Conservation (phyloP, 2,113 vertebrate species). For the Grantiella picta region DNA sequence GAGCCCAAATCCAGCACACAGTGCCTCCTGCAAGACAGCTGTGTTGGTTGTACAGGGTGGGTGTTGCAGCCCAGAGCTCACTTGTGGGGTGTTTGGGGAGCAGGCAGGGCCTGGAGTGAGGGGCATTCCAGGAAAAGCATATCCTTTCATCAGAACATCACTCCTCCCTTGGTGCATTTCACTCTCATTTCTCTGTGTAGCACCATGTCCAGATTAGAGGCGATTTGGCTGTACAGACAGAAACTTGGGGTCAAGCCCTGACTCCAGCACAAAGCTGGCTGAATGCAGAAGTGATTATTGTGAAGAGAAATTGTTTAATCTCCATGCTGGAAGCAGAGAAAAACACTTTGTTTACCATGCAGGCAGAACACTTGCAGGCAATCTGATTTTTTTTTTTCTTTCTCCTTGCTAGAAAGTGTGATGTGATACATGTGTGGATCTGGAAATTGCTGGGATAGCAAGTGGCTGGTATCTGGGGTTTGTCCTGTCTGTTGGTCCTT, state of each 20-base stretch:
- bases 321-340: slow-evolving; percentile 18
- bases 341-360: slow-evolving; percentile 57
- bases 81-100: neutral
- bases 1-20: neutral
- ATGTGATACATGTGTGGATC: neutral
- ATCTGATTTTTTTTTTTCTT: slow-evolving; percentile 9
- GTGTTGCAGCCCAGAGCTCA: neutral
- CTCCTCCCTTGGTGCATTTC: slow-evolving; percentile 2
- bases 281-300: slow-evolving; percentile 55
- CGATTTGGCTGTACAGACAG: slow-evolving; percentile 3
- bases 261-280: slow-evolving; percentile 33
- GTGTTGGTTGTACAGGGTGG: neutral
- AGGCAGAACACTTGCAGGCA: slow-evolving; percentile 42
- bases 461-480: neutral
- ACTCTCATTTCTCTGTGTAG: neutral
- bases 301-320: slow-evolving; percentile 52
- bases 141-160: neutral
- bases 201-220: slow-evolving; percentile 57
- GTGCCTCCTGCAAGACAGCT: neutral
- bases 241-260: slow-evolving; percentile 50
- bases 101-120: neutral
- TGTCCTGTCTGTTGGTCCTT: neutral
- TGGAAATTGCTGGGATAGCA: slow-evolving; percentile 35
- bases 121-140: neutral
- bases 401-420: slow-evolving; percentile 34